Evolutionary conservation across 2,888 invertebrate genomes (phyloP).

Genomic region (Myopa tessellatipennis): DNA sequence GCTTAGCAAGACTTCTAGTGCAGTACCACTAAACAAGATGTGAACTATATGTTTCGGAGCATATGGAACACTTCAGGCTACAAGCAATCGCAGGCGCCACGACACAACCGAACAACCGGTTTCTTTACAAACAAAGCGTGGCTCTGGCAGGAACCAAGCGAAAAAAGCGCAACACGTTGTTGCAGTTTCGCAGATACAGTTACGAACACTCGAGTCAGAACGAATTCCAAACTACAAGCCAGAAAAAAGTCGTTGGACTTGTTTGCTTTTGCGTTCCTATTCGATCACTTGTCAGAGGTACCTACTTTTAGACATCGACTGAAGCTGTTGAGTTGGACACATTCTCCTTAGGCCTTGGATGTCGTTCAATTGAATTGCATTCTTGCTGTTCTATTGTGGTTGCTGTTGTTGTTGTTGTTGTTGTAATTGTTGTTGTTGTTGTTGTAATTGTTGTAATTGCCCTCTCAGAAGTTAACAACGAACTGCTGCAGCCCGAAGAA

Average conservation of each 20-base stretch:
- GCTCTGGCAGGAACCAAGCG: not conserved
- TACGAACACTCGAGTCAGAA: not conserved
- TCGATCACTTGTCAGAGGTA: not conserved
- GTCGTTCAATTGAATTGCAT: not conserved
- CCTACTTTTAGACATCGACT: not conserved
- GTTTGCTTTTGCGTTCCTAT: constrained; percentile 4
- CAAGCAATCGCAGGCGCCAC: constrained; percentile 2
- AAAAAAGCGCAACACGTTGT: not conserved
- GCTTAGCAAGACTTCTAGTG: too few relatives aligned
- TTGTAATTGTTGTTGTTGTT: too few relatives aligned
- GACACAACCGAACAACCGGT: constrained; percentile 20
- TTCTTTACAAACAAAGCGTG: constrained; percentile 3
- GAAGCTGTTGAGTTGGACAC: not conserved
- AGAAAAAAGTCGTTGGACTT: constrained; percentile 25
- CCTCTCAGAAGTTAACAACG: too few relatives aligned
- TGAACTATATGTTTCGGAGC: constrained; percentile 10
- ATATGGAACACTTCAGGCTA: not conserved
- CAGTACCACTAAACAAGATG: not conserved
- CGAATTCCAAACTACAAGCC: not conserved
- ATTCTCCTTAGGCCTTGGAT: constrained; percentile 24
- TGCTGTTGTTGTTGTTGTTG: not conserved
- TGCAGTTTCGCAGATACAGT: constrained; percentile 1
- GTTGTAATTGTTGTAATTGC: too few relatives aligned
- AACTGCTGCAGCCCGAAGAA: not conserved
- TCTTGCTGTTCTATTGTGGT: not conserved